These are phyloP conservation scores for Naso thynnoides DNA, from an alignment of 2,797 vertebrate species.

Conservation along the genomic window DNA sequence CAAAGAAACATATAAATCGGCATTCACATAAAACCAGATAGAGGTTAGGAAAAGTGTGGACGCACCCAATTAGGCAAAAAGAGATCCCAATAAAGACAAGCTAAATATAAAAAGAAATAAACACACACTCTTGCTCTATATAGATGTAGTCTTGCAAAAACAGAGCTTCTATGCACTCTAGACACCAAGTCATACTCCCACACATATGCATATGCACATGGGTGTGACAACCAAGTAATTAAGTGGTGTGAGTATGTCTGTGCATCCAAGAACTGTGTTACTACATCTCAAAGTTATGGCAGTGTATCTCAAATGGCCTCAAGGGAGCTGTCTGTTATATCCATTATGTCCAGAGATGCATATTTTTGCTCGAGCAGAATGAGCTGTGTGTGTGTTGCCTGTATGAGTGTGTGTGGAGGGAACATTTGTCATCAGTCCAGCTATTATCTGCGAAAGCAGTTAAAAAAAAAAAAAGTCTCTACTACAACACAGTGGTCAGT, in stretches of 20 bases:
- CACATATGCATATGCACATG: constrained; percentile 34
- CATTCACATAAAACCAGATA: constrained; percentile 72
- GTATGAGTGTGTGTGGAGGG: not conserved
- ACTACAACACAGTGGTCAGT: not conserved
- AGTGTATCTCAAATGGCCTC: constrained; percentile 16
- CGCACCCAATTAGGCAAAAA: constrained; percentile 71
- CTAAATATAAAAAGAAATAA: constrained; percentile 69
- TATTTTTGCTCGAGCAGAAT: constrained; percentile 9
- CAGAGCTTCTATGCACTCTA: constrained; percentile 33
- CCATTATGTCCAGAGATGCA: constrained; percentile 28
- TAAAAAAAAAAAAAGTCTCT: not conserved
- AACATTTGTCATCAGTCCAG: constrained; percentile 15
- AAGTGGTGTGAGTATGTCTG: constrained; percentile 33
- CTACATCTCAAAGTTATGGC: constrained; percentile 25
- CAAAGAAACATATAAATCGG: constrained; percentile 64
- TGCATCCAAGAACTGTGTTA: constrained; percentile 25
- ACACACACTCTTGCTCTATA: constrained; percentile 31
- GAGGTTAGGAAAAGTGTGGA: constrained; percentile 67
- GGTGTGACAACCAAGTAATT: constrained; percentile 43
- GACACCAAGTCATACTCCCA: constrained; percentile 36
- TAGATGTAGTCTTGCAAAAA: constrained; percentile 40
- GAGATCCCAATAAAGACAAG: constrained; percentile 67
- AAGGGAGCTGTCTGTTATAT: constrained; percentile 34
- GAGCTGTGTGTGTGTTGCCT: constrained; percentile 1
- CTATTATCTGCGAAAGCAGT: too few species aligned